Conservation (phyloP, 2,113 vertebrate genomes). For the Microtus ochrogaster region DNA sequence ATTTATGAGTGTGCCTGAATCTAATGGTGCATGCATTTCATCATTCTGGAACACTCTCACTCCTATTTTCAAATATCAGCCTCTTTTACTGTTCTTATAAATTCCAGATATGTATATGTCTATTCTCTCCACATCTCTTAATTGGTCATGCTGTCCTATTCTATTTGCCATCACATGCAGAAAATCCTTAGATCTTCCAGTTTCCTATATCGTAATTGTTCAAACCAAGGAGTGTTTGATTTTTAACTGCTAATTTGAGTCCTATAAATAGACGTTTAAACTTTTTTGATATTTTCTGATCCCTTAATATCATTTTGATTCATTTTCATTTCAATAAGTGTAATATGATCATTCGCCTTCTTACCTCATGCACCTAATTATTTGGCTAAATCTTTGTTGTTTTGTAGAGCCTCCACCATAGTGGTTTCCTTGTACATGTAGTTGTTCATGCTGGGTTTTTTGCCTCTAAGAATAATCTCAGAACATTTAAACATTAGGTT, state of each 20-base stretch:
- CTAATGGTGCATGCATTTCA: background rate
- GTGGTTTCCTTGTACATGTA: background rate
- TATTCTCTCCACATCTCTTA: background rate
- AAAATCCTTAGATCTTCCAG: background rate
- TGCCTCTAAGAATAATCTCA: background rate
- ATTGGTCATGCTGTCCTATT: background rate
- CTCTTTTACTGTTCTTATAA: background rate
- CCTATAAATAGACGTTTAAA: background rate
- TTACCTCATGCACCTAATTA: background rate
- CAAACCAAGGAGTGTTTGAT: background rate
- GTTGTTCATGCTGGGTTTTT: background rate
- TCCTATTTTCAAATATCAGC: background rate
- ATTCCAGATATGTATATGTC: background rate
- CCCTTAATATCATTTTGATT: slow-evolving; percentile 24
- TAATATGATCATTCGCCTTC: background rate
- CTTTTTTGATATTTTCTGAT: background rate
- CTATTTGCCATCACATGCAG: background rate
- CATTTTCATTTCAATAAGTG: slow-evolving; percentile 45
- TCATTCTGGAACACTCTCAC: slow-evolving; percentile 1
- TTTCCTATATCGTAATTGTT: slow-evolving; percentile 30
- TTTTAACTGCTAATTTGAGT: slow-evolving; percentile 38
- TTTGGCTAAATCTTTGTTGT: background rate
- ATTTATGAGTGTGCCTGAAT: slow-evolving; percentile 17
- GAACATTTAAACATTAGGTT: background rate
- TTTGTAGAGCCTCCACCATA: background rate